Conservation (phyloP, 2,888 invertebrate genomes). For the Apamea crenata region DNA sequence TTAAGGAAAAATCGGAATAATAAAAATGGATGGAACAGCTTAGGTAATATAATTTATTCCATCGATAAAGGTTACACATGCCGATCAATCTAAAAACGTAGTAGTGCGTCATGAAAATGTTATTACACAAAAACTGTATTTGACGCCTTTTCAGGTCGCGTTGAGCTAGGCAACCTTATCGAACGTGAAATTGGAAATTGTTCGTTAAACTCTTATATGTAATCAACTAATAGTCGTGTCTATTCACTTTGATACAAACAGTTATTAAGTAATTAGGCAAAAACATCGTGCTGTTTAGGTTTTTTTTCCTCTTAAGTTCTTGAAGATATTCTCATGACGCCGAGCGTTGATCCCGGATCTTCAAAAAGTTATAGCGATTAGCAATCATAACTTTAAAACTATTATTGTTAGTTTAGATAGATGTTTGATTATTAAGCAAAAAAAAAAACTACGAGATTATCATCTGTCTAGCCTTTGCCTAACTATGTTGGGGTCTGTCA, state of each 20-base stretch:
- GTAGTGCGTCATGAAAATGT: not conserved
- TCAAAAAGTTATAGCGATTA: slow-evolving; percentile 33
- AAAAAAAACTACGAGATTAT: no score
- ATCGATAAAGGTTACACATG: not conserved
- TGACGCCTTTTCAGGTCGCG: not conserved
- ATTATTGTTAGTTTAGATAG: slow-evolving; percentile 8
- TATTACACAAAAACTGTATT: not conserved
- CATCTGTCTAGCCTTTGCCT: no score
- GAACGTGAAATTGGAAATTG: slow-evolving; percentile 22
- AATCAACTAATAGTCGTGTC: slow-evolving; percentile 13
- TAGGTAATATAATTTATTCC: not conserved
- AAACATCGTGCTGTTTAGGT: slow-evolving; percentile 9
- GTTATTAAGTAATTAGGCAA: slow-evolving; percentile 17
- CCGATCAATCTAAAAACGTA: not conserved
- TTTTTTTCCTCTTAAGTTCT: slow-evolving; percentile 3
- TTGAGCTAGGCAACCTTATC: not conserved
- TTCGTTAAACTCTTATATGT: slow-evolving; percentile 7
- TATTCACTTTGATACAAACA: not conserved
- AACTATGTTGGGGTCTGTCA: no score
- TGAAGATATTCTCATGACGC: not conserved
- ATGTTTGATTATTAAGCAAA: slow-evolving; percentile 1
- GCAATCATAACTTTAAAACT: slow-evolving; percentile 14
- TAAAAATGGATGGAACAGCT: not conserved
- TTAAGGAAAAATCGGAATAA: not conserved
- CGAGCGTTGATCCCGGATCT: slow-evolving; percentile 59